Evolutionary conservation across 2,888 invertebrate species (phyloP), one percentile per base, ranked within the genome.

Genomic region (Eurois occulta): DNA sequence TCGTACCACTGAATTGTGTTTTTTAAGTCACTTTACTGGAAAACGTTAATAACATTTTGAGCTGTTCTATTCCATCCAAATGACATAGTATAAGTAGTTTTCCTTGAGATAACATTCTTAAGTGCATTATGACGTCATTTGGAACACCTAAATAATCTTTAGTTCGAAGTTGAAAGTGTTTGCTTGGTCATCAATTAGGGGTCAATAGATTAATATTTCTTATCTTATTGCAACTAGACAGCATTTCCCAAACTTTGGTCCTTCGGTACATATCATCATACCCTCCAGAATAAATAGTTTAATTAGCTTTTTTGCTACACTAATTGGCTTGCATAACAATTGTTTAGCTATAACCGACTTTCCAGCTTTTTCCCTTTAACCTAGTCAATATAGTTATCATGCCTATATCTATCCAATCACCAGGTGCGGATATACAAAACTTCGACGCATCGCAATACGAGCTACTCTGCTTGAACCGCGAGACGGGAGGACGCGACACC

Each of bases 381-480:
- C 28, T 32, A 32, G 16, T 52, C 21, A 18, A 10, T 32, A 48
- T n/a, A n/a, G n/a, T n/a, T 1, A 55, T n/a, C 43, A 6, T 3
- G 38, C 8, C 18, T 21, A 48, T 18, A 21, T 35, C 1, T 35
- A 58, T 70, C 13, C 8, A 4, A 28, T 85, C 24, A 28, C 21
- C 97, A 96, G 98, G 98, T 79, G 95, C 97, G 5, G 98, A 98
- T 88, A 92, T 97, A 46, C 94, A 97, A 28, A 89, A 91, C 46
- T 97, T 97, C 94, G 97, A 97, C 64, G 86, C 91, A 0, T 92
- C 97, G 0, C 97, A 97, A 88, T 97, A 97, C 87, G 97, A 97
- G 86, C 94, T 98, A 1, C 94, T 98, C 0, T 98, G 98, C 90
- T 96, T 97, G 0, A 96, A 97, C 89, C 92, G 93, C 0, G 94